Base-by-base conservation (phyloP, 2,888 invertebrate species). In the Xestia xanthographa region DNA sequence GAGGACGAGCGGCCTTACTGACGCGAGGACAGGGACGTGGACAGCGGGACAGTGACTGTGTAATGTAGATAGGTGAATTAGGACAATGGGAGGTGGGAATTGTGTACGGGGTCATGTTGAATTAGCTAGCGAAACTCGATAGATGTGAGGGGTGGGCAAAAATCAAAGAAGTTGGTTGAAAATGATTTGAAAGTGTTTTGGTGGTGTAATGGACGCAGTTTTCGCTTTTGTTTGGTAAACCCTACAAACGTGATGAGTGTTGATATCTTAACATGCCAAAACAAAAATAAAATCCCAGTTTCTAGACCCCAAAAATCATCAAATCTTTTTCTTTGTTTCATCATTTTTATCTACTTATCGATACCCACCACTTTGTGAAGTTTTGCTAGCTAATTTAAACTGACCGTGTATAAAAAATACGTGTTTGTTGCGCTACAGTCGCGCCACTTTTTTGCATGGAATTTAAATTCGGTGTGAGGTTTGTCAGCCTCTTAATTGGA, bases 1-100 rank as follows among this genome's bases (percentile, higher is more conserved):
- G 89, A 88, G 82, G 86, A 89, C 82, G 81, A 86, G 68, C 89
- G 87, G 77, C 76, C 79, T 60, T 88, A 88, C 86, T 85, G 88
- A 85, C 83, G 75, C 69, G 75, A 50, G 4, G 9, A 58, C n/a
- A 41, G 29, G 74, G 72, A 74, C 60, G 68, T 12, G 71, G 58
- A 68, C 71, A 48, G 41, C 22, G 11, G 41, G 63, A 53, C 65
- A 22, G 58, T 60, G 29, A 60, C 60, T 34, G 45, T 29, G 45
- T 43, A 4, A 66, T 66, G 22, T 82, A 79, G 73, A 58, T 82
- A 82, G 58, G 58, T 41, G 66, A 67, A 72, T 48, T 71, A 66
- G 41, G 53, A 65, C 58, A 43, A 68, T 26, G 38, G 3, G 66
- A 43, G n/a, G 71, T 58, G 22, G 38, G 12, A 43, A 50, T 58